Base-by-base conservation (phyloP, 2,797 vertebrate species). In the Schizopygopsis malacanthus region DNA sequence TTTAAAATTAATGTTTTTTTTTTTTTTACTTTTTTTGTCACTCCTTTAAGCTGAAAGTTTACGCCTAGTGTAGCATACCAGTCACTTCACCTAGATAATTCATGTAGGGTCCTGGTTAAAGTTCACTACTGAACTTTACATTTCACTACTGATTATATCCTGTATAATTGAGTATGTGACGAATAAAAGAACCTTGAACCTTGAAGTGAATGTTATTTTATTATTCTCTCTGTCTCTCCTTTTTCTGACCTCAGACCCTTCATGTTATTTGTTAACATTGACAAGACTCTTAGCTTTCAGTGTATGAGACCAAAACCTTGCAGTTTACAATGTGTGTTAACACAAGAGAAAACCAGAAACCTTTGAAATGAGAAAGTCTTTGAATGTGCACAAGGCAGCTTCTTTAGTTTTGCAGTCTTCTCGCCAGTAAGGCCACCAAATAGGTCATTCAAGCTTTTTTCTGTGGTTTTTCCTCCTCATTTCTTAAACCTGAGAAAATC, bases 401-500 rank as follows among this genome's bases (percentile, higher is more conserved):
- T 3, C 73, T 39, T 76, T 54, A 76, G 11, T 39, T 54, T 56
- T 54, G 18, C 18, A 54, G 28, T 33, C 18, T 39, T 76, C 4
- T 54, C 10, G 1, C 18, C 50, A 37, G 37, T 22, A n/a, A 6
- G 50, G 33, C 47, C 73, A 76, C 4, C 9, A 54, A 54, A 75
- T 22, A n/a, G 20, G 75, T 78, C 37, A 13, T 43, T 25, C 20
- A 9, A 41, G 54, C 28, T 33, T 33, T 59, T 61, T 71, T 45
- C 52, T 39, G 3, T 13, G n/a, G 15, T 4, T 33, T 22, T 28
- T 0, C 56, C 16, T 1, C 45, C 2, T 39, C 22, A 16, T 4
- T 16, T 47, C 33, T 84, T 43, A 56, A 77, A 77, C 6, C 33
- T 41, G 67, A 13, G 1, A 70, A 84, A 84, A 43, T 65, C 50